Evolutionary conservation across 2,797 vertebrate species (phyloP), one percentile per base, ranked within the genome.

Genomic region (Rhinella marina): DNA sequence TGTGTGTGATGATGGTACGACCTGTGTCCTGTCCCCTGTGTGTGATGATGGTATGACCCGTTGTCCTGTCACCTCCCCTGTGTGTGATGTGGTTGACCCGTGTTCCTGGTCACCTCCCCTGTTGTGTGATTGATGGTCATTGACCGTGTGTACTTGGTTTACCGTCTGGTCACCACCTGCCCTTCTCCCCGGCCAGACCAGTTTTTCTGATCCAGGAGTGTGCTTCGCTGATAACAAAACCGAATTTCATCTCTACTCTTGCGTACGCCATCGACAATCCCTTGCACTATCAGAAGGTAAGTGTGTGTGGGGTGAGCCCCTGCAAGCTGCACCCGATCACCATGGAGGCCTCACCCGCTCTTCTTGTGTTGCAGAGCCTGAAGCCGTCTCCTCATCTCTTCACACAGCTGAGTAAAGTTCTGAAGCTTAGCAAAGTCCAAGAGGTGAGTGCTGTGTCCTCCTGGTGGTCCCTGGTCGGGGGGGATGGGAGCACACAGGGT

Each of bases 181-280:
- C n/a, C n/a, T 5, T 61, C 21, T 78, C 10, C 29, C 21, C 29
- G 3, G n/a, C n/a, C 61, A 89, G 88, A 89, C 88, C 98, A 99
- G 90, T 99, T 99, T 99, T 99, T 99, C 95, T 99, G 97, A 99
- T 99, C 94, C 98, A 99, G 95, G 98, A 99, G 98, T 99, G 98
- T 94, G 97, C 97, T 81, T 98, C 96, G 86, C 96, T 99, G 94
- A 99, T 99, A 92, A 99, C 98, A 64, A 99, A 99, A 96, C 98
- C 98, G 94, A 99, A 99, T 93, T 99, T 99, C 95, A 99, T 99
- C 94, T 99, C 98, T 82, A 99, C 98, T 90, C 95, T 99, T 91
- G 99, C 98, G 86, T 99, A 99, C 97, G 97, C 98, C 95, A 97
- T 99, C 94, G 98, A 99, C 97, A 99, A 99, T 96, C 98, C 98